A percentile compares a stretch with the other conserved stretches of the same genome.
phyloP scores from a whole-genome alignment of 2,797 vertebrate genomes.

The Crax fasciolata region DNA sequence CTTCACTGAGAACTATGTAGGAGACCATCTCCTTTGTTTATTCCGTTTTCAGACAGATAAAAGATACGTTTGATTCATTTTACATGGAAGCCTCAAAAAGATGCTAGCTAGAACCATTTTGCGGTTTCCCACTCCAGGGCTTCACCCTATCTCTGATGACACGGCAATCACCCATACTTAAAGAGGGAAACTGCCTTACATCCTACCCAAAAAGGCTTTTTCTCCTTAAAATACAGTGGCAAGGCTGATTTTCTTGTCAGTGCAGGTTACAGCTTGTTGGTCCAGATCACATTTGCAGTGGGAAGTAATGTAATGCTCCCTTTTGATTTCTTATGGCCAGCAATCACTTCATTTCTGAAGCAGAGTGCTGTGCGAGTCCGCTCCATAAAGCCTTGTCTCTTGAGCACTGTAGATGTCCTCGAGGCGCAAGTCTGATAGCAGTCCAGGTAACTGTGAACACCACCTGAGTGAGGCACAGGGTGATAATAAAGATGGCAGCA shows the following conservation, averaged over 20 bases:
- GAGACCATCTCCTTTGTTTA: slow-evolving; percentile 58
- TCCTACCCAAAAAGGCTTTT: background rate
- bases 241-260: slow-evolving; percentile 46
- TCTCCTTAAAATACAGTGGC: background rate
- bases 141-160: background rate
- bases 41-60: slow-evolving; percentile 52
- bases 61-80: slow-evolving; percentile 45
- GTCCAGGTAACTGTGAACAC: slow-evolving; percentile 37
- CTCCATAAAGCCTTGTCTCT: slow-evolving; percentile 57
- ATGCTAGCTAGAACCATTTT: slow-evolving; percentile 30
- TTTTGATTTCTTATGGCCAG: slow-evolving; percentile 57
- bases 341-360: slow-evolving; percentile 56
- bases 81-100: slow-evolving; percentile 18
- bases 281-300: slow-evolving; percentile 44
- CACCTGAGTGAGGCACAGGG: slow-evolving; percentile 21
- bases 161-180: background rate
- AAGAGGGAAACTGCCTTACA: background rate
- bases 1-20: slow-evolving; percentile 27
- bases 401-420: slow-evolving; percentile 51
- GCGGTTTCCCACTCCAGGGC: background rate
- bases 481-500: slow-evolving; percentile 41
- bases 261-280: slow-evolving; percentile 42
- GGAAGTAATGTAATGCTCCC: slow-evolving; percentile 56
- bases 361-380: slow-evolving; percentile 33
- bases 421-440: slow-evolving; percentile 37